These are phyloP conservation scores for Lutjanus erythropterus DNA, from an alignment of 2,113 vertebrate genomes.

Conservation along the genomic window DNA sequence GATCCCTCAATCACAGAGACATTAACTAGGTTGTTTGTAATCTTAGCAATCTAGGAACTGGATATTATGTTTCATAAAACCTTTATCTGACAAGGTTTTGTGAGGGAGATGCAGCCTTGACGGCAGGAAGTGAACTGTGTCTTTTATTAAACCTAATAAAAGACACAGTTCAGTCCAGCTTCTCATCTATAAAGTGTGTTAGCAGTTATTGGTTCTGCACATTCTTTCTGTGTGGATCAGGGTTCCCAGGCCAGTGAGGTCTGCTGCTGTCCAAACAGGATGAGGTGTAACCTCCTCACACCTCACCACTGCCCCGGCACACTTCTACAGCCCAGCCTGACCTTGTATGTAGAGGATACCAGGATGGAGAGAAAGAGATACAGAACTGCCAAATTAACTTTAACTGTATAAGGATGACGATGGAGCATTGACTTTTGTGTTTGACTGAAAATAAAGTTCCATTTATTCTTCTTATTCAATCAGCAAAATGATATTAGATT, in stretches of 20 bases:
- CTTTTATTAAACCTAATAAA: not conserved
- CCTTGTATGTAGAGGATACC: not conserved
- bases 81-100: not conserved
- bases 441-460: not conserved
- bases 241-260: slow-evolving; percentile 74
- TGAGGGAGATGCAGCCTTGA: too few relatives aligned
- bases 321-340: slow-evolving; percentile 60
- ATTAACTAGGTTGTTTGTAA: not conserved
- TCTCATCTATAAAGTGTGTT: not conserved
- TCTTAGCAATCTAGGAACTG: not conserved
- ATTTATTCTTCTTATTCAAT: not conserved
- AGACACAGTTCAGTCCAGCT: too few relatives aligned
- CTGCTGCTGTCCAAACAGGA: slow-evolving; percentile 84
- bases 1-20: not conserved
- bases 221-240: not conserved
- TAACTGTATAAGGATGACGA: not conserved
- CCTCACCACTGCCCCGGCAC: slow-evolving; percentile 78
- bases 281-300: slow-evolving; percentile 81
- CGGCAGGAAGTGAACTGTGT: too few relatives aligned
- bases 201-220: not conserved
- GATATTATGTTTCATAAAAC: not conserved
- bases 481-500: not conserved
- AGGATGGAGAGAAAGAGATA: not conserved
- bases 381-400: not conserved
- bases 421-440: not conserved